Evolutionary conservation across 2,888 invertebrate species (phyloP).

Genomic region (Troilus luridus): DNA sequence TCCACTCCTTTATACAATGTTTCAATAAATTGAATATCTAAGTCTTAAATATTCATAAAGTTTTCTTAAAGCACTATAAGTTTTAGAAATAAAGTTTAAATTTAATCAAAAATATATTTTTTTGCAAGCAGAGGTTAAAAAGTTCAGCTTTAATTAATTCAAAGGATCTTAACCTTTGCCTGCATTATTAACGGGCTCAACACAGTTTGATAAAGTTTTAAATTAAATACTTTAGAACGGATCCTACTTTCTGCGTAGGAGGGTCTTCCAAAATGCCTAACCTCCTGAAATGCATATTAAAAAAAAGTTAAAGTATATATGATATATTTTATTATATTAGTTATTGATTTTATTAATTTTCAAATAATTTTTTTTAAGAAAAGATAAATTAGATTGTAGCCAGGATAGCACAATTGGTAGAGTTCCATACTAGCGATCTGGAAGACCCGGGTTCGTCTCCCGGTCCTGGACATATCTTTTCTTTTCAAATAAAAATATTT

Average conservation of each 20-base stretch:
- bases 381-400: no score
- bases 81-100: background rate
- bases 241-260: background rate
- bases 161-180: conserved; percentile 12
- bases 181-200: conserved; percentile 30
- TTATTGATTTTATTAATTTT: no score
- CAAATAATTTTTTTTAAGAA: no score
- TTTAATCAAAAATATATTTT: conserved; percentile 14
- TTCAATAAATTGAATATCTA: background rate
- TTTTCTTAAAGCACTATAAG: background rate
- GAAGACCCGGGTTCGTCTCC: no score
- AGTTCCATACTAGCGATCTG: no score
- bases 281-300: background rate
- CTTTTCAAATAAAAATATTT: no score
- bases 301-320: no score
- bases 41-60: background rate
- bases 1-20: background rate
- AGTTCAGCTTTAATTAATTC: conserved; percentile 26
- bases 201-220: conserved; percentile 34
- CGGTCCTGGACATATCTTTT: no score
- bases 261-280: background rate
- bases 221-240: conserved; percentile 31
- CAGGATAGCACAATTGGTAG: no score
- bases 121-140: background rate
- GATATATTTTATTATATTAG: no score